phyloP scores from a whole-genome alignment of 1,140 invertebrate genomes.

The Leguminivora glycinivorella region DNA sequence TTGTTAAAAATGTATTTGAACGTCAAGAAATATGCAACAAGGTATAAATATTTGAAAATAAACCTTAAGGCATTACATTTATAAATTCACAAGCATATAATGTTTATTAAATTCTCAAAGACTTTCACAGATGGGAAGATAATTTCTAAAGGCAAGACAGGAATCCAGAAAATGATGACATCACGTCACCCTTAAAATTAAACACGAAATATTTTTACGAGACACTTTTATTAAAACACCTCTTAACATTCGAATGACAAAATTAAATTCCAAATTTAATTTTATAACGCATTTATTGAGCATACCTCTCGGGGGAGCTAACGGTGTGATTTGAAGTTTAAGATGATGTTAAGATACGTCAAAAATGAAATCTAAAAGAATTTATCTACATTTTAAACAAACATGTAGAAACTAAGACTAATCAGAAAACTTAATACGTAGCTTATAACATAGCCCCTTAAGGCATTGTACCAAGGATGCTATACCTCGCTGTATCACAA shows the following conservation, averaged over 20 bases:
- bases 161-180: slow-evolving; percentile 15
- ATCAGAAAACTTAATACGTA: too few relatives aligned
- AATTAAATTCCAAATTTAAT: slow-evolving; percentile 72
- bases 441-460: too few relatives aligned
- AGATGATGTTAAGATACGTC: too few relatives aligned
- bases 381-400: too few relatives aligned
- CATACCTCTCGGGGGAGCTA: slow-evolving; percentile 34
- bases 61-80: neutral
- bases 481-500: too few relatives aligned
- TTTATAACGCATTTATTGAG: slow-evolving; percentile 60
- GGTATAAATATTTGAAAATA: neutral
- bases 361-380: too few relatives aligned
- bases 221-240: slow-evolving; percentile 39
- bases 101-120: slow-evolving; percentile 5
- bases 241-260: slow-evolving; percentile 60
- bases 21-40: neutral
- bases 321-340: too few relatives aligned
- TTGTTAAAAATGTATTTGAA: too few relatives aligned
- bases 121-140: neutral
- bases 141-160: neutral
- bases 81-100: neutral
- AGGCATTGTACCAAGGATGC: too few relatives aligned
- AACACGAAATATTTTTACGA: slow-evolving; percentile 27
- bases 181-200: slow-evolving; percentile 24
- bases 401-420: too few relatives aligned